Evolutionary conservation across 1,140 invertebrate species (phyloP).

Genomic region (Halyomorpha halys): DNA sequence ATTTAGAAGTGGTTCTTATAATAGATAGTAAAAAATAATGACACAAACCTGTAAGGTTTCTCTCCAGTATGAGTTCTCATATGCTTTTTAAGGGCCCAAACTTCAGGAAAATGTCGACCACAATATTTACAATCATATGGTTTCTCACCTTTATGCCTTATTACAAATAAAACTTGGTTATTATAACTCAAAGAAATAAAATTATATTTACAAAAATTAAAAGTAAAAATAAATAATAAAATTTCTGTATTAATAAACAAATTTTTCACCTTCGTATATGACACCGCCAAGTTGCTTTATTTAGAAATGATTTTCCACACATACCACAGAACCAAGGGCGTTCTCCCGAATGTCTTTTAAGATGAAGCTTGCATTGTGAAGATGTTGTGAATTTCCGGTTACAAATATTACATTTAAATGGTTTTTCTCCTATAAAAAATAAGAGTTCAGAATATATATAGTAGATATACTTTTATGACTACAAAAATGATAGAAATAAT

Average conservation of each 20-base stretch:
- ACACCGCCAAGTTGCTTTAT: conserved; percentile 53
- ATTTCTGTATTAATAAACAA: neutral
- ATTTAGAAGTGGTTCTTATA: no score
- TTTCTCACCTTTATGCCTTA: conserved; percentile 47
- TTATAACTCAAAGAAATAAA: neutral
- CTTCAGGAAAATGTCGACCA: conserved; percentile 50
- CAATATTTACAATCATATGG: conserved; percentile 51
- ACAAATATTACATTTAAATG: conserved; percentile 42
- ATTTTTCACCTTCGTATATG: conserved; percentile 40
- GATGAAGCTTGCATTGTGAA: conserved; percentile 42
- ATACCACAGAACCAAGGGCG: conserved; percentile 49
- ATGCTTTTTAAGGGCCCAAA: conserved; percentile 57
- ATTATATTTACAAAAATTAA: neutral
- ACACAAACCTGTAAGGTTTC: conserved; percentile 52
- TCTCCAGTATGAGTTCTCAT: conserved; percentile 49
- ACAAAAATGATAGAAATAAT: no score
- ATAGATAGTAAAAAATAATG: no score
- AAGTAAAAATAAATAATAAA: neutral
- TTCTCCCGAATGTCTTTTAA: conserved; percentile 51
- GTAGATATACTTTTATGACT: no score
- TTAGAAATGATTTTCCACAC: conserved; percentile 50
- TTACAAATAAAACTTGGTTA: neutral
- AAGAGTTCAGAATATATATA: no score
- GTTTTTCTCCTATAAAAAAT: conserved; percentile 38
- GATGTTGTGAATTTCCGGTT: conserved; percentile 54